Conservation (phyloP, 2,113 vertebrate genomes). For the Xenotilapia leptura region DNA sequence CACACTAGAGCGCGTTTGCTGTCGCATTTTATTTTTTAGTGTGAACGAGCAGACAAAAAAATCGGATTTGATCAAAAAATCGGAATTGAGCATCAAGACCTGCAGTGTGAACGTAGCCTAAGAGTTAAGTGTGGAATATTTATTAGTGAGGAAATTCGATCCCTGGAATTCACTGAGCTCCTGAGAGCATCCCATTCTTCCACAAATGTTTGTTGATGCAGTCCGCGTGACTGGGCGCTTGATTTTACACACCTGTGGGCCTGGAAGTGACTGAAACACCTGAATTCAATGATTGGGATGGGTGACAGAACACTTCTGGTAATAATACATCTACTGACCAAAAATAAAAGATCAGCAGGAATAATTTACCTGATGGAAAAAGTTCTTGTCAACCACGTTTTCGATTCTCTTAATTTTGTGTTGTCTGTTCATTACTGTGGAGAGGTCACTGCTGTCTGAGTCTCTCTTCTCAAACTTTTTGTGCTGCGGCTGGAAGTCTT, state of each 20-base stretch:
- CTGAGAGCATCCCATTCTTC: not conserved
- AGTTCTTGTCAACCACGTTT: constrained; percentile 87
- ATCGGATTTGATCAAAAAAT: rapidly evolving
- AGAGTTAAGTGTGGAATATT: not conserved
- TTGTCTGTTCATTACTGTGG: constrained; percentile 19
- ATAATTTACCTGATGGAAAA: constrained; percentile 87
- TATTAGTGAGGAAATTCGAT: not conserved
- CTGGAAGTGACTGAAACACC: not conserved
- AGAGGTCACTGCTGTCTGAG: not conserved
- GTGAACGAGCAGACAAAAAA: not conserved
- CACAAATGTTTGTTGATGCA: not conserved
- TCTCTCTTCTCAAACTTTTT: constrained; percentile 22
- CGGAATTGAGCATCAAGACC: rapidly evolving
- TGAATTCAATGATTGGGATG: not conserved
- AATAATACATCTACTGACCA: not conserved
- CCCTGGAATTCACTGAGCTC: not conserved
- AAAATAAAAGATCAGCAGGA: not conserved
- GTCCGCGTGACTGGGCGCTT: not conserved
- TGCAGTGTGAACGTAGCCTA: rapidly evolving
- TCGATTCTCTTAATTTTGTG: constrained; percentile 81
- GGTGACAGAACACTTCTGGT: not conserved
- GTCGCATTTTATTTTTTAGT: not conserved
- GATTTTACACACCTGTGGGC: not conserved
- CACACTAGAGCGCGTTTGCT: not conserved
- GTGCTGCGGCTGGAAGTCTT: constrained; percentile 84